A percentile compares a stretch with the other conserved stretches of the same genome.
Conservation (phyloP, 2,797 vertebrate genomes). For the Orientallactaga sibirica region DNA sequence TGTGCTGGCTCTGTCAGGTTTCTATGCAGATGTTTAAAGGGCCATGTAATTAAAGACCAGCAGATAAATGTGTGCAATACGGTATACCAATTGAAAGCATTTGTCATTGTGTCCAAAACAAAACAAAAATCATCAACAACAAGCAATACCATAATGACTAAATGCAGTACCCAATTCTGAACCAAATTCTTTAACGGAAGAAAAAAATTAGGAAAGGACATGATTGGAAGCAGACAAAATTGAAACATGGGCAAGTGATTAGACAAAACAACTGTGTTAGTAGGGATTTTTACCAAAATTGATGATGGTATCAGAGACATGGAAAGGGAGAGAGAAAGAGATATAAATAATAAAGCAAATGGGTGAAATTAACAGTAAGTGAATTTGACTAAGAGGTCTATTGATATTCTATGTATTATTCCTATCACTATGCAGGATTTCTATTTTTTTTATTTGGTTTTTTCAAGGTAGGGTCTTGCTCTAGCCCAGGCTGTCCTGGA, state of each 20-base stretch:
- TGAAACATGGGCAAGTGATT: not conserved
- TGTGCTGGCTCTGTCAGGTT: slow-evolving; percentile 34
- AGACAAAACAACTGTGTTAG: not conserved
- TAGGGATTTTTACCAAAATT: not conserved
- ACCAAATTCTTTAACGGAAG: not conserved
- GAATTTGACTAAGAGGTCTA: not conserved
- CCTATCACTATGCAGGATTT: too few relatives aligned
- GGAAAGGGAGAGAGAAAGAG: too few relatives aligned
- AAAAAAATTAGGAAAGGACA: not conserved
- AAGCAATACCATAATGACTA: not conserved
- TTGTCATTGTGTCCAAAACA: not conserved
- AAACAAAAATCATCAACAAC: not conserved
- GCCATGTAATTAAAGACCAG: slow-evolving; percentile 1
- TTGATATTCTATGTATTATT: not conserved
- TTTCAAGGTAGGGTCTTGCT: too few relatives aligned
- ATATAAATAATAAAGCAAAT: not conserved
- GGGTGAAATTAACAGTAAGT: not conserved
- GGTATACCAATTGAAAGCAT: not conserved
- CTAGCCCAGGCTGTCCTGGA: too few relatives aligned
- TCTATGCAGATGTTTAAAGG: not conserved
- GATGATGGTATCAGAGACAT: not conserved
- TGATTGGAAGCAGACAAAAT: not conserved
- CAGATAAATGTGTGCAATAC: not conserved
- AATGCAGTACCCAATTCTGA: not conserved
- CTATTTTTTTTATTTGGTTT: too few relatives aligned